phyloP scores from a whole-genome alignment of 2,797 vertebrate species.

The Leucoraja ocellata region DNA sequence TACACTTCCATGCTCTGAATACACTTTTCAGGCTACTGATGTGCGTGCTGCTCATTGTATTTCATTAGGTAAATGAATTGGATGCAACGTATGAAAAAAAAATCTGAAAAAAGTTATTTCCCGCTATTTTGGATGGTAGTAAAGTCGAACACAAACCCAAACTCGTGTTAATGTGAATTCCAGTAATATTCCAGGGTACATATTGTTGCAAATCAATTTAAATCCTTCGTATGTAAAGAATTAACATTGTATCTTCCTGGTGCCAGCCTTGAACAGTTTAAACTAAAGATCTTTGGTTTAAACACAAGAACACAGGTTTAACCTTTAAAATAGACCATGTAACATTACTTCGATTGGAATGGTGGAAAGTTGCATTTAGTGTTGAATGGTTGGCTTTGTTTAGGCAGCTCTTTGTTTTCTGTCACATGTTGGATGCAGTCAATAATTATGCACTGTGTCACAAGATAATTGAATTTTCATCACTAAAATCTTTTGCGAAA shows the following conservation, averaged over 20 bases:
- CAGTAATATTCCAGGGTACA: not conserved
- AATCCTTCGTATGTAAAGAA: too few species aligned
- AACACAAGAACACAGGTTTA: too few species aligned
- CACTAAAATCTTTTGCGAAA: not conserved
- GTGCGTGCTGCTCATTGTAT: not conserved
- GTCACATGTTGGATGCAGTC: not conserved
- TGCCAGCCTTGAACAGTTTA: too few species aligned
- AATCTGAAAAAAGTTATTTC: not conserved
- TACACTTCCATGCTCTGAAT: not conserved
- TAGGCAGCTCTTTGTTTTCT: too few species aligned
- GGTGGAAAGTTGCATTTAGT: too few species aligned
- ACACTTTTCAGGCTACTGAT: not conserved
- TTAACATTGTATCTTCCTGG: too few species aligned
- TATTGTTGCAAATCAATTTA: too few species aligned
- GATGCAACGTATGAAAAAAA: not conserved
- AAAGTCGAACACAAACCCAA: not conserved
- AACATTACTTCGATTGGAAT: too few species aligned
- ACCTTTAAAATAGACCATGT: too few species aligned
- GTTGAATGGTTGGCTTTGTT: too few species aligned
- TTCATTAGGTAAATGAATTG: not conserved
- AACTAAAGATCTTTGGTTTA: too few species aligned
- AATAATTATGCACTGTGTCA: not conserved
- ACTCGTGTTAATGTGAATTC: not conserved
- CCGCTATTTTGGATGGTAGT: not conserved
- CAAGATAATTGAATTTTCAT: not conserved